Evolutionary conservation across 2,113 vertebrate genomes (phyloP).

Genomic region (Cricetomys ansorgei): DNA sequence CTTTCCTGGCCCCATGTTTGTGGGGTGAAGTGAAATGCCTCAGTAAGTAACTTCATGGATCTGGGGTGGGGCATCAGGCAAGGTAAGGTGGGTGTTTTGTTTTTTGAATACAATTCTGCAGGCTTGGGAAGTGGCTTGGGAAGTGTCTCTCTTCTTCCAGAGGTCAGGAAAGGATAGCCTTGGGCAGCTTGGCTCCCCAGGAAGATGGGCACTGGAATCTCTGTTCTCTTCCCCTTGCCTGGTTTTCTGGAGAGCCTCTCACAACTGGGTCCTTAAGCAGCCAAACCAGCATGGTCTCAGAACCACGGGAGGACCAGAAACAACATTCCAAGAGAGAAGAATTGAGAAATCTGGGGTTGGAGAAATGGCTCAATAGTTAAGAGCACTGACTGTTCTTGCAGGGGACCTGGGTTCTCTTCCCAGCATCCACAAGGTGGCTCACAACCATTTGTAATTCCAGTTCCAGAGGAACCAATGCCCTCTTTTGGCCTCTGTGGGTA

Average conservation of each 20-base stretch:
- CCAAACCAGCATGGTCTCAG: neutral
- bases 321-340: neutral
- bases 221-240: neutral
- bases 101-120: neutral
- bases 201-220: neutral
- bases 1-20: neutral
- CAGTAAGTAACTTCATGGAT: neutral
- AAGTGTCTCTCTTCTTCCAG: neutral
- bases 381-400: neutral
- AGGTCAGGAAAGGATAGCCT: neutral
- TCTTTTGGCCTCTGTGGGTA: neutral
- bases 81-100: neutral
- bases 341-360: neutral
- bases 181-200: neutral
- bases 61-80: rapidly evolving
- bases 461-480: neutral
- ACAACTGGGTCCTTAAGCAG: neutral
- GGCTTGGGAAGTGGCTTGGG: neutral
- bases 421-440: neutral
- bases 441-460: neutral
- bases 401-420: neutral
- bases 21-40: neutral
- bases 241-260: neutral
- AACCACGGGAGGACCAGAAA: neutral
- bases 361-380: neutral